Conservation (phyloP, 2,113 vertebrate species). For the Ondatra zibethicus region DNA sequence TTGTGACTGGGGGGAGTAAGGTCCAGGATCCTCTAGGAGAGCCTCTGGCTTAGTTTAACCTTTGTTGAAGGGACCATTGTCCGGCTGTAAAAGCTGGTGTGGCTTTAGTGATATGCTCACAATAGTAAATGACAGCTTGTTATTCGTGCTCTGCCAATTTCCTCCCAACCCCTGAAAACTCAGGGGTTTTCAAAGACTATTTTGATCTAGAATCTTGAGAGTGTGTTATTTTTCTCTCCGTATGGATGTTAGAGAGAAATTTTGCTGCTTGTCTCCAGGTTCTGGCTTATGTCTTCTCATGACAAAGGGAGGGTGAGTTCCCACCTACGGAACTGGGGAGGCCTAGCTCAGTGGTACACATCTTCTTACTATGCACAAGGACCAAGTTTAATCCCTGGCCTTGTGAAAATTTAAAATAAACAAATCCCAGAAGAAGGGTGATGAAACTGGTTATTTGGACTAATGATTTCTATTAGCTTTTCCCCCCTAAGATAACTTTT, state of each 20-base stretch:
- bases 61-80: not conserved
- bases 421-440: not conserved
- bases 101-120: not conserved
- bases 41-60: not conserved
- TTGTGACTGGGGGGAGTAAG: not conserved
- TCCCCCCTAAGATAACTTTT: not conserved
- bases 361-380: not conserved
- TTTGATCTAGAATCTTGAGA: conserved; percentile 30
- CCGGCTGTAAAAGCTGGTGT: not conserved
- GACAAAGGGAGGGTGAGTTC: not conserved
- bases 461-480: conserved; percentile 13
- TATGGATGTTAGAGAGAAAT: not conserved
- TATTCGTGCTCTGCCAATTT: not conserved
- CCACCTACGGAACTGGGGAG: not conserved
- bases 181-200: not conserved
- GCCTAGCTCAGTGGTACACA: not conserved
- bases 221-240: conserved; percentile 39
- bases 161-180: not conserved
- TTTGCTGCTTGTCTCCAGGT: not conserved
- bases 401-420: not conserved
- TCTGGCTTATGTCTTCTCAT: conserved; percentile 4
- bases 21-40: not conserved
- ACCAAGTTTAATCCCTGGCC: not conserved
- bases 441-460: conserved; percentile 36
- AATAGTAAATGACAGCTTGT: not conserved